These are phyloP conservation scores for Zosterops hypoxanthus DNA, from an alignment of 2,113 vertebrate genomes.

Conservation along the genomic window DNA sequence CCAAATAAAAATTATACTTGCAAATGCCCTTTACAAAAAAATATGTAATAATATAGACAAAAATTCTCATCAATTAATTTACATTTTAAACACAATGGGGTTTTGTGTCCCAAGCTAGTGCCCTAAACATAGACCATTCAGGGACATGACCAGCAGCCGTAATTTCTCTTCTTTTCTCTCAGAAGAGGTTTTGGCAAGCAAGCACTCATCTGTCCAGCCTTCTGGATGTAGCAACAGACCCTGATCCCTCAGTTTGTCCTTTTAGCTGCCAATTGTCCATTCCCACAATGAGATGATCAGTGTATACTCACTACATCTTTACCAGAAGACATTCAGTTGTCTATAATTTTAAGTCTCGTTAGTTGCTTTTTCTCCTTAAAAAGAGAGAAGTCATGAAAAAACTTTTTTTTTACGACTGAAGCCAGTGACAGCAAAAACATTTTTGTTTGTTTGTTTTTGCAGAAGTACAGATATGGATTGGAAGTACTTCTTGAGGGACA, in stretches of 20 bases:
- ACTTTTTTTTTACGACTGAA: background rate
- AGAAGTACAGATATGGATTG: background rate
- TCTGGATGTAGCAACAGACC: background rate
- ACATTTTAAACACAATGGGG: background rate
- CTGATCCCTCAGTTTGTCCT: background rate
- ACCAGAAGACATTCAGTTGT: background rate
- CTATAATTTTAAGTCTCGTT: background rate
- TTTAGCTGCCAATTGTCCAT: background rate
- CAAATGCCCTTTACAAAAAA: background rate
- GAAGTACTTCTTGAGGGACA: background rate
- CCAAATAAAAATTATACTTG: background rate
- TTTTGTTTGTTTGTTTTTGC: background rate
- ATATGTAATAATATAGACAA: background rate
- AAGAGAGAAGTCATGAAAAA: background rate
- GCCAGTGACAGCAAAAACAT: background rate
- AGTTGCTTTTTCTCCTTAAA: background rate
- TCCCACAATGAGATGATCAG: background rate
- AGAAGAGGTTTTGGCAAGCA: background rate
- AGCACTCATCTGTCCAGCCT: background rate
- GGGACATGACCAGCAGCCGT: background rate
- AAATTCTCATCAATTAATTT: background rate
- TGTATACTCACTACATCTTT: background rate
- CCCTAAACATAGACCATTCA: background rate
- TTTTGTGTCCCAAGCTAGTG: background rate
- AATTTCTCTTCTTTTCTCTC: background rate